Conservation (phyloP, 2,797 vertebrate species). For the Melanotaenia nigrans region DNA sequence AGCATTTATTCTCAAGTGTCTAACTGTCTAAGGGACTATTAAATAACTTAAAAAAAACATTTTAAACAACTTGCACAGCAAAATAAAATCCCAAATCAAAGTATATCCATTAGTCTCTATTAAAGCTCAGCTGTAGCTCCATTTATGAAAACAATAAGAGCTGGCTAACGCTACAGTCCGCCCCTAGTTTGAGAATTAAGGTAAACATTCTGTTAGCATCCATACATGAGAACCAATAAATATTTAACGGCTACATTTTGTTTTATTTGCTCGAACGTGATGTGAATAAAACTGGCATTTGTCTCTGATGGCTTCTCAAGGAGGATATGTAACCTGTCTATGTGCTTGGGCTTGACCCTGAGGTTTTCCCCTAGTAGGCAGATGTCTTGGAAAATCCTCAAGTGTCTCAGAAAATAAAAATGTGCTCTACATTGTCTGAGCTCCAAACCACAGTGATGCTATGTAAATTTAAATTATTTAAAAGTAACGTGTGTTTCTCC, state of each 20-base stretch:
- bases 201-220: slow-evolving; percentile 2
- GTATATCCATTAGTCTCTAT: slow-evolving; percentile 66
- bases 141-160: slow-evolving; percentile 52
- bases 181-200: no score
- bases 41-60: no score
- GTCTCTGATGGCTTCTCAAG: slow-evolving; percentile 22
- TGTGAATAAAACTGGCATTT: slow-evolving; percentile 39
- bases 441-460: slow-evolving; percentile 5
- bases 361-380: slow-evolving; percentile 9
- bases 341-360: background rate
- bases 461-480: slow-evolving; percentile 5
- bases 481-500: background rate
- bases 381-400: slow-evolving; percentile 20
- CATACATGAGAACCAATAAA: slow-evolving; percentile 19
- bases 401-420: slow-evolving; percentile 1
- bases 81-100: slow-evolving; percentile 43
- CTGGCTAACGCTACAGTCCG: slow-evolving; percentile 50
- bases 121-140: slow-evolving; percentile 47
- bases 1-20: no score
- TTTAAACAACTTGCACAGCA: slow-evolving; percentile 22
- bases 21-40: no score
- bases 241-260: background rate
- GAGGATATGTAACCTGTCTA: slow-evolving; percentile 11
- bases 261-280: slow-evolving; percentile 19
- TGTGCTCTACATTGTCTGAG: background rate